Evolutionary conservation across 30 jellyfish, hydroid and myxozoan species (phyloP).

Genomic region (Catostylus mosaicus): DNA sequence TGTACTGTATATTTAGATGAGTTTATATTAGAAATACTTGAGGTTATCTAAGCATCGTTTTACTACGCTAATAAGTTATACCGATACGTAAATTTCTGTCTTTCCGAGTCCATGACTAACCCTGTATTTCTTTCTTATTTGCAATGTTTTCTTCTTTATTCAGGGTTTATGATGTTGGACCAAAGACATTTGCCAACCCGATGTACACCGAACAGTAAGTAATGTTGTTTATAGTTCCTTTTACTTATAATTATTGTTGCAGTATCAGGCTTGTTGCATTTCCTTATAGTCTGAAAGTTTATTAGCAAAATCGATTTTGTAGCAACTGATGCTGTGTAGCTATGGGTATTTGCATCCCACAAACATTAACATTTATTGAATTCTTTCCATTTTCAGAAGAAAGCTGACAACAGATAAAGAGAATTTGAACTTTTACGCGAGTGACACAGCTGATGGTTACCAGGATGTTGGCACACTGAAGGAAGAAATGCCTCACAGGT

Average conservation of each 20-base stretch:
- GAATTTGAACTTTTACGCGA: slow-evolving; percentile 43
- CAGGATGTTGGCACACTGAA: slow-evolving; percentile 38
- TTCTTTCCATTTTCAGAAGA: slow-evolving; percentile 6
- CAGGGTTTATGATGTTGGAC: slow-evolving; percentile 46
- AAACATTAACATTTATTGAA: too few relatives aligned
- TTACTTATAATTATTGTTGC: background rate
- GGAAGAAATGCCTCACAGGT: slow-evolving; percentile 25
- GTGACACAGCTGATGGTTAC: slow-evolving; percentile 43
- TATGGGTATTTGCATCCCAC: too few relatives aligned
- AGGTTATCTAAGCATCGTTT: too few relatives aligned
- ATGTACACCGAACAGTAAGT: slow-evolving; percentile 63
- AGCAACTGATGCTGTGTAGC: background rate
- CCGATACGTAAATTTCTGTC: too few relatives aligned
- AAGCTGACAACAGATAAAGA: slow-evolving; percentile 10
- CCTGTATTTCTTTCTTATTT: too few relatives aligned
- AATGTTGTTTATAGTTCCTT: background rate
- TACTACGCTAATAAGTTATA: too few relatives aligned
- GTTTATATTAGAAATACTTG: too few relatives aligned
- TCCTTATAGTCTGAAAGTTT: too few relatives aligned
- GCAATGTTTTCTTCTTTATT: background rate
- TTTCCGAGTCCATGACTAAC: too few relatives aligned
- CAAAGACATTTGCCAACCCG: slow-evolving; percentile 57
- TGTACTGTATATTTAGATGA: too few relatives aligned
- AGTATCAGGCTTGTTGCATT: too few relatives aligned
- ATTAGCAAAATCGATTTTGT: background rate